A percentile compares a stretch with the other conserved stretches of the same genome.
phyloP scores from a whole-genome alignment of 2,888 invertebrate species.

The Heliconius sara region DNA sequence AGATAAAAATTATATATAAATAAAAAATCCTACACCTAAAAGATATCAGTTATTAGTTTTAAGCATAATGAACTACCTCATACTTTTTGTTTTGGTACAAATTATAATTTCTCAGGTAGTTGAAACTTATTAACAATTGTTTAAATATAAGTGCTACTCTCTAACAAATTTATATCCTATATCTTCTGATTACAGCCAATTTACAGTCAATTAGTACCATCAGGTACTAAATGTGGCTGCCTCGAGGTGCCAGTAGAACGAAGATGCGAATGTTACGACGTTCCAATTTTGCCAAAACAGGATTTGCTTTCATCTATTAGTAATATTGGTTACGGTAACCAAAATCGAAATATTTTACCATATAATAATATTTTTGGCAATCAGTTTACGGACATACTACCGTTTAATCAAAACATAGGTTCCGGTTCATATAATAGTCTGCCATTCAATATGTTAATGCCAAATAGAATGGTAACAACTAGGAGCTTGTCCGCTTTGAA shows the following conservation, averaged over 20 bases:
- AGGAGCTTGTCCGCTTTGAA: slow-evolving; percentile 12
- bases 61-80: slow-evolving; percentile 8
- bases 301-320: slow-evolving; percentile 31
- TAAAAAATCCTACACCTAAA: background rate
- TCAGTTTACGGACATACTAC: slow-evolving; percentile 7
- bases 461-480: slow-evolving; percentile 21
- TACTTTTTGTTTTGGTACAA: slow-evolving; percentile 1
- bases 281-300: slow-evolving; percentile 43
- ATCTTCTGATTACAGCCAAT: slow-evolving; percentile 52
- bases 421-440: background rate
- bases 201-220: slow-evolving; percentile 48
- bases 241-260: slow-evolving; percentile 40
- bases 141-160: background rate
- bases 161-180: background rate
- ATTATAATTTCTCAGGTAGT: slow-evolving; percentile 6
- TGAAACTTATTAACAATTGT: background rate
- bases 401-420: background rate
- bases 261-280: slow-evolving; percentile 15
- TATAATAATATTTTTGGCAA: slow-evolving; percentile 13
- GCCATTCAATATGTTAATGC: slow-evolving; percentile 12
- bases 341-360: slow-evolving; percentile 16
- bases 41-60: background rate
- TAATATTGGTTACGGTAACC: slow-evolving; percentile 14
- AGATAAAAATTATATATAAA: slow-evolving; percentile 24
- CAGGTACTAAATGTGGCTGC: slow-evolving; percentile 46